Evolutionary conservation across 1,140 invertebrate species (phyloP).

Genomic region (Pachyrhynchus sulphureomaculatus): DNA sequence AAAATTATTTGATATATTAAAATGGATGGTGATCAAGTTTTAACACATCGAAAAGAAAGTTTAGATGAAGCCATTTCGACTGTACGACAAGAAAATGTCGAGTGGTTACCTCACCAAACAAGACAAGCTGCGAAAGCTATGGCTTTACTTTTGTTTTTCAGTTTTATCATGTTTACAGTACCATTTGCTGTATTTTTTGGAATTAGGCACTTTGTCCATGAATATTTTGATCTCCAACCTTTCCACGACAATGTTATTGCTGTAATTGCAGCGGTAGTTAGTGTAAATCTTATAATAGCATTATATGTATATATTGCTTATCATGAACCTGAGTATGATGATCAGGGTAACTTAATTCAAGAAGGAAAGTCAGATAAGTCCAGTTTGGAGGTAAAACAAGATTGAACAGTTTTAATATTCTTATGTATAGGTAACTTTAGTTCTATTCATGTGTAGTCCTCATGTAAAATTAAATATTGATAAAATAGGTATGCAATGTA

Average conservation of each 20-base stretch:
- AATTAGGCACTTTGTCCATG: constrained; percentile 61
- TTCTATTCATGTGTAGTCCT: too few relatives aligned
- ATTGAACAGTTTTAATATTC: constrained; percentile 24
- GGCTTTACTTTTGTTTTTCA: constrained; percentile 71
- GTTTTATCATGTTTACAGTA: constrained; percentile 78
- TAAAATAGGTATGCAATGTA: too few relatives aligned
- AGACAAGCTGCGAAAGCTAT: constrained; percentile 57
- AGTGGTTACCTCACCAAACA: constrained; percentile 53
- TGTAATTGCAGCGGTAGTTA: constrained; percentile 71
- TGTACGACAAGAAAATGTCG: constrained; percentile 37
- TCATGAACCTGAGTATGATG: constrained; percentile 66
- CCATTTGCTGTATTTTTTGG: constrained; percentile 76
- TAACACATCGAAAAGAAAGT: constrained; percentile 6
- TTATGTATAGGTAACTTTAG: too few relatives aligned
- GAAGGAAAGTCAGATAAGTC: constrained; percentile 23
- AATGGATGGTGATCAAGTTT: background rate
- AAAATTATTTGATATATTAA: constrained; percentile 29
- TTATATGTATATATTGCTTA: constrained; percentile 78
- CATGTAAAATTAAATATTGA: background rate
- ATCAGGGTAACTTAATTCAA: constrained; percentile 55
- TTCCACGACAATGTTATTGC: constrained; percentile 71
- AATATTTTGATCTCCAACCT: constrained; percentile 61
- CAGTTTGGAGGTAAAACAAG: constrained; percentile 28
- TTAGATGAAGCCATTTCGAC: background rate
- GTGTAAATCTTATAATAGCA: constrained; percentile 76